Evolutionary conservation across 2,113 vertebrate species (phyloP).

Genomic region (Crotalus helleri): DNA sequence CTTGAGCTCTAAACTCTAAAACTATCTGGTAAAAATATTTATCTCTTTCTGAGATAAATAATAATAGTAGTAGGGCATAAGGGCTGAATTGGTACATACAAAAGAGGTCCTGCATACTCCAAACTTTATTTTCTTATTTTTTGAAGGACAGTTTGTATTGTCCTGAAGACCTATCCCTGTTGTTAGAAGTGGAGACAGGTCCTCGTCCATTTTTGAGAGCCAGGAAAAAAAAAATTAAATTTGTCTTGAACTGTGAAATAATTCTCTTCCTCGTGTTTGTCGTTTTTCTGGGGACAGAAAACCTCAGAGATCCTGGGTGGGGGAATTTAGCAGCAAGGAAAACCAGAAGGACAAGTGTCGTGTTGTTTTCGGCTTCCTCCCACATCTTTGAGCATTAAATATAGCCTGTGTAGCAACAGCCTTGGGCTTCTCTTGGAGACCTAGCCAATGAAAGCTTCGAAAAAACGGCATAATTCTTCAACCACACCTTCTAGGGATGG

Average conservation of each 20-base stretch:
- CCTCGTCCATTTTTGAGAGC: not conserved
- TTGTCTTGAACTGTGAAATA: conserved; percentile 15
- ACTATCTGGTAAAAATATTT: not conserved
- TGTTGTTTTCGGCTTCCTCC: conserved; percentile 57
- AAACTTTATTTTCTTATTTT: not conserved
- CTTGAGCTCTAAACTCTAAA: not conserved
- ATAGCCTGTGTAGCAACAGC: conserved; percentile 50
- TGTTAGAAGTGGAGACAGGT: not conserved
- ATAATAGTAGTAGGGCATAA: not conserved
- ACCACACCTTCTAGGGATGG: not conserved
- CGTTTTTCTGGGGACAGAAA: not conserved
- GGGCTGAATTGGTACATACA: not conserved
- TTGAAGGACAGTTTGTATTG: not conserved
- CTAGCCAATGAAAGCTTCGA: conserved; percentile 46
- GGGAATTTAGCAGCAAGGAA: conserved; percentile 39
- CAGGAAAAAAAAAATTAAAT: not conserved
- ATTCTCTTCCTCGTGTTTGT: not conserved
- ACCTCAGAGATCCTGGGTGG: not conserved
- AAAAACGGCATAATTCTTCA: conserved; percentile 27
- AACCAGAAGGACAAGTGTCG: conserved; percentile 47
- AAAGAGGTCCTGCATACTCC: not conserved
- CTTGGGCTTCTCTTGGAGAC: conserved; percentile 50
- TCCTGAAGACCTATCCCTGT: too few species aligned
- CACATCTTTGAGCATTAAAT: conserved; percentile 63
- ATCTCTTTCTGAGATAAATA: not conserved